Percentiles rank a stretch among this genome's conserved stretches.
Conservation (phyloP, 2,113 vertebrate genomes). For the Pseudonaja textilis region DNA sequence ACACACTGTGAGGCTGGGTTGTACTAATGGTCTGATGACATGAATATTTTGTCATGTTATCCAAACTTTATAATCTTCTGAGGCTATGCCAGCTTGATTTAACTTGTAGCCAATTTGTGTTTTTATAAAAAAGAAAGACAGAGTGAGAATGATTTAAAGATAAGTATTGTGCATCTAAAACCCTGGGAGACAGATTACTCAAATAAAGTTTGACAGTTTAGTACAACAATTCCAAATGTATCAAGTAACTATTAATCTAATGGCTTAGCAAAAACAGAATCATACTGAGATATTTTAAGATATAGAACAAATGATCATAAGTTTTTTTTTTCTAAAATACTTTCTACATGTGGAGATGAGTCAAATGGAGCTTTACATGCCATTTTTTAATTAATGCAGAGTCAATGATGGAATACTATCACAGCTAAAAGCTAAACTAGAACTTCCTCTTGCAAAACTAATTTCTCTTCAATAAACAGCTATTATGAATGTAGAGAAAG, state of each 20-base stretch:
- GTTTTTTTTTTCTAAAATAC: background rate
- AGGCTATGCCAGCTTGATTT: background rate
- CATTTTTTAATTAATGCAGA: background rate
- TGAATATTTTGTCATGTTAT: background rate
- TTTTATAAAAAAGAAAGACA: background rate
- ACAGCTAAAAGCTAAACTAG: background rate
- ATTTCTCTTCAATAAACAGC: background rate
- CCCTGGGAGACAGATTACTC: background rate
- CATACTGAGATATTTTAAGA: background rate
- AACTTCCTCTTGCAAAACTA: background rate
- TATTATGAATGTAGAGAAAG: background rate
- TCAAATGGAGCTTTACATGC: background rate
- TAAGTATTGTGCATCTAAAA: background rate
- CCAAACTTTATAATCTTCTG: background rate
- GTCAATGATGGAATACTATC: background rate
- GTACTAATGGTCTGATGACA: background rate
- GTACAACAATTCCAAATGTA: background rate
- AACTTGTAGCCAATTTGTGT: background rate
- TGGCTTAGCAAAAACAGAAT: background rate
- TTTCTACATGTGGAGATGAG: background rate
- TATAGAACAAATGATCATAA: background rate
- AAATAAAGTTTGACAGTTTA: background rate
- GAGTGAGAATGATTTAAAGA: background rate
- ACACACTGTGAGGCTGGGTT: background rate
- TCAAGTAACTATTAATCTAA: background rate